Base-by-base conservation (phyloP, 2,797 vertebrate genomes). In the Pseudotriccus pelzelni region DNA sequence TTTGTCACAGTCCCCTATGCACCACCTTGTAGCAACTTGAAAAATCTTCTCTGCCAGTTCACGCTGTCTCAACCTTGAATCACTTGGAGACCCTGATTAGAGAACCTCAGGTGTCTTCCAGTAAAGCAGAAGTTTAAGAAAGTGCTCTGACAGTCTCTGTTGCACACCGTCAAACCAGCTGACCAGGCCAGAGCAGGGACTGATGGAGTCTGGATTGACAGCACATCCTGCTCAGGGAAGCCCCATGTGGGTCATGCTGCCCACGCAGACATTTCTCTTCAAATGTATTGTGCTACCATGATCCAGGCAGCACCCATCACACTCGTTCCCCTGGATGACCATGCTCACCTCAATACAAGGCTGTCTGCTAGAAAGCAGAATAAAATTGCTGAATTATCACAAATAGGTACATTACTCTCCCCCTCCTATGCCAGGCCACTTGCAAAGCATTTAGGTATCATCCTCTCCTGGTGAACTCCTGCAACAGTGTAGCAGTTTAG, bases 1-100 rank as follows among this genome's bases (percentile, higher is more conserved):
- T 93, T 49, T 75, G 58, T 86, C 66, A 93, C 69, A 82, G n/a
- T 84, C 24, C 49, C 62, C 66, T 60, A 1, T 12, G 16, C 20
- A 84, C n/a, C 34, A 79, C 67, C 55, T 55, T 62, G 59, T n/a
- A 87, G 72, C 68, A 80, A 59, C 52, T 83, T 83, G 41, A 76
- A 10, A 39, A 80, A 83, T 67, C 47, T 84, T 60, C 78, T 87
- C 52, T 59, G 36, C 18, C 39, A 70, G 44, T 67, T 83, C 52
- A 7, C n/a, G 23, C 72, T 77, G 47, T 77, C 56, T 89, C 7
- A 1, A 41, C 49, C 56, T 68, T 77, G 68, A 77, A 59, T 67
- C 49, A 63, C 28, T 32, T 49, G 43, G 9, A 52, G 30, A 88
- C 10, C 34, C 62, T 93, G 60, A 36, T 41, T 66, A 41, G 60